Evolutionary conservation across 2,888 invertebrate genomes (phyloP).

Genomic region (Rhopalosiphum nymphaeae): DNA sequence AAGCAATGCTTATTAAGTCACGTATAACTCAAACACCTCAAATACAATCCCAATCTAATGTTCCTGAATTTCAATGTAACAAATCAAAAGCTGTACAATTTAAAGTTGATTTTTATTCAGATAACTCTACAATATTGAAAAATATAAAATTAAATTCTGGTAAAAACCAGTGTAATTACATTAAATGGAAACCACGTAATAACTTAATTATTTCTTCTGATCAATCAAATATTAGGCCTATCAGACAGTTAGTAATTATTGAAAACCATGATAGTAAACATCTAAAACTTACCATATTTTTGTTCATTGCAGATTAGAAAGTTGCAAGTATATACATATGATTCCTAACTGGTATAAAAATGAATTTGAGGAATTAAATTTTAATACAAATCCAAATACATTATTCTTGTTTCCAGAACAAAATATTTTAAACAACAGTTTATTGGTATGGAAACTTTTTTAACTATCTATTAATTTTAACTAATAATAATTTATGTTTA

Average conservation of each 20-base stretch:
- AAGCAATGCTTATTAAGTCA: neutral
- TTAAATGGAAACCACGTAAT: neutral
- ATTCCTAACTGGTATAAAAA: neutral
- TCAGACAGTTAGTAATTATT: conserved; percentile 6
- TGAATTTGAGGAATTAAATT: neutral
- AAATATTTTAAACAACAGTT: neutral
- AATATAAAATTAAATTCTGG: neutral
- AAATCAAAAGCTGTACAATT: neutral
- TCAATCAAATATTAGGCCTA: neutral
- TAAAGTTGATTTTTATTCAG: neutral
- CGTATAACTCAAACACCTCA: neutral
- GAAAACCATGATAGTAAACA: neutral
- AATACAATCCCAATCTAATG: neutral
- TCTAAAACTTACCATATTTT: neutral
- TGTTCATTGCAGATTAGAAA: conserved; percentile 21
- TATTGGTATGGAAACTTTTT: neutral
- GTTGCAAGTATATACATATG: neutral
- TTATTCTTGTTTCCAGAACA: neutral
- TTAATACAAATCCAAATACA: neutral
- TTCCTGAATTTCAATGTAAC: neutral
- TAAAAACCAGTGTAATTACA: neutral
- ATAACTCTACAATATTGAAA: neutral
- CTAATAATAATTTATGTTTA: neutral
- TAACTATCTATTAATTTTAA: neutral
- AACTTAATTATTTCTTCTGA: neutral